These are phyloP conservation scores for Athene cunicularia DNA, from an alignment of 2,113 vertebrate species.

Conservation along the genomic window DNA sequence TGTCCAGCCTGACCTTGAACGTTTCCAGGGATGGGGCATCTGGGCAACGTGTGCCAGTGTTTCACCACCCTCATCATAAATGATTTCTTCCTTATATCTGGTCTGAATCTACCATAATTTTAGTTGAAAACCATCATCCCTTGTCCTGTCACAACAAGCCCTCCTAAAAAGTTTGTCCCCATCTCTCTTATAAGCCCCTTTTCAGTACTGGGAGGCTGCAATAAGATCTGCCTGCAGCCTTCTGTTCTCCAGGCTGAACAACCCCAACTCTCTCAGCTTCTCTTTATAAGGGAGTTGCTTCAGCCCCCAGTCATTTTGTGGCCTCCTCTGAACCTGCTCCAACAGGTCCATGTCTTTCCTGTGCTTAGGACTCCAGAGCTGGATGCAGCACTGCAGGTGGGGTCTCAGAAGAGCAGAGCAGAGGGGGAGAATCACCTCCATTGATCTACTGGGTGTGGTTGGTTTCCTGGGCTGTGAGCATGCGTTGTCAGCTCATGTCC, in stretches of 20 bases:
- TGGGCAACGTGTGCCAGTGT: background rate
- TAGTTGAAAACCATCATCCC: background rate
- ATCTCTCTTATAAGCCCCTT: background rate
- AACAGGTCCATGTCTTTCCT: background rate
- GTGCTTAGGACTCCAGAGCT: background rate
- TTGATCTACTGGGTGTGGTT: background rate
- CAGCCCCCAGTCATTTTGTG: background rate
- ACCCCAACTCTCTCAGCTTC: background rate
- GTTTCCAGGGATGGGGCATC: background rate
- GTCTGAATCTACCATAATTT: background rate
- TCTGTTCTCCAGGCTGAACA: background rate
- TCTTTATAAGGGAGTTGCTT: background rate
- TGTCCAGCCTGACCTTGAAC: background rate
- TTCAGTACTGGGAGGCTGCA: background rate
- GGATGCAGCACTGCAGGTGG: too few relatives aligned
- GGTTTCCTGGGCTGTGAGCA: fast-evolving
- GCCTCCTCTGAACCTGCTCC: background rate
- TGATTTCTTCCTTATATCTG: background rate
- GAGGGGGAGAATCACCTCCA: background rate
- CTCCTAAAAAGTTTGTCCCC: background rate
- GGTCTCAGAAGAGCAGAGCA: background rate
- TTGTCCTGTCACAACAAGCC: background rate
- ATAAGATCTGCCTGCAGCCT: background rate
- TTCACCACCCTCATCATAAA: background rate
- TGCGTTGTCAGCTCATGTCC: background rate